These are phyloP conservation scores for Stenurella melanura DNA, from an alignment of 2,888 invertebrate genomes.

Conservation along the genomic window DNA sequence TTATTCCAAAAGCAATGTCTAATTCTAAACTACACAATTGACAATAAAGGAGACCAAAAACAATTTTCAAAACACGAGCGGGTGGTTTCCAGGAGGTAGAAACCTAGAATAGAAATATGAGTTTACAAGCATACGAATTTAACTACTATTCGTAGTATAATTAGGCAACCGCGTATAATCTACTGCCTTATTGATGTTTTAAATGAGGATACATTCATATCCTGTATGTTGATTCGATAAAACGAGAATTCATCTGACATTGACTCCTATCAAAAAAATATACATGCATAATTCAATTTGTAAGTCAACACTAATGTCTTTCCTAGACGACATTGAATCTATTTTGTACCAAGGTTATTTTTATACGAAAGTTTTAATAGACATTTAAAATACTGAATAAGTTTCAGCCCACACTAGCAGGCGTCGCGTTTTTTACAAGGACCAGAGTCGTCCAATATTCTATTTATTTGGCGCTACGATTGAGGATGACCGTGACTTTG, in stretches of 20 bases:
- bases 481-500: conserved; percentile 47
- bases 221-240: conserved; percentile 21
- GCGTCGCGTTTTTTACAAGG: conserved; percentile 31
- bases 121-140: too few species aligned
- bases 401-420: conserved; percentile 15
- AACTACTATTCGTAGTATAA: too few species aligned
- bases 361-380: conserved; percentile 51
- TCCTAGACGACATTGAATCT: conserved; percentile 55
- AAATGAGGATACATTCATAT: conserved; percentile 30
- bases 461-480: conserved; percentile 32
- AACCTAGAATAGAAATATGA: too few species aligned
- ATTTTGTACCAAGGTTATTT: conserved; percentile 54
- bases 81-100: too few species aligned
- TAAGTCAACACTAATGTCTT: conserved; percentile 45
- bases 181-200: neutral
- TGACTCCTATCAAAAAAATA: conserved; percentile 46
- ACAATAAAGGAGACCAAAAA: too few species aligned
- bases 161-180: too few species aligned
- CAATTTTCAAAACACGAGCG: too few species aligned
- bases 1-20: too few species aligned
- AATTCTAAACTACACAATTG: too few species aligned
- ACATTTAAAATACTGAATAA: conserved; percentile 54
- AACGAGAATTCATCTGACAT: conserved; percentile 43
- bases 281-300: conserved; percentile 49
- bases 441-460: conserved; percentile 25